phyloP scores from a whole-genome alignment of 1,140 invertebrate species.

The Hyposmocoma kahamanoa region DNA sequence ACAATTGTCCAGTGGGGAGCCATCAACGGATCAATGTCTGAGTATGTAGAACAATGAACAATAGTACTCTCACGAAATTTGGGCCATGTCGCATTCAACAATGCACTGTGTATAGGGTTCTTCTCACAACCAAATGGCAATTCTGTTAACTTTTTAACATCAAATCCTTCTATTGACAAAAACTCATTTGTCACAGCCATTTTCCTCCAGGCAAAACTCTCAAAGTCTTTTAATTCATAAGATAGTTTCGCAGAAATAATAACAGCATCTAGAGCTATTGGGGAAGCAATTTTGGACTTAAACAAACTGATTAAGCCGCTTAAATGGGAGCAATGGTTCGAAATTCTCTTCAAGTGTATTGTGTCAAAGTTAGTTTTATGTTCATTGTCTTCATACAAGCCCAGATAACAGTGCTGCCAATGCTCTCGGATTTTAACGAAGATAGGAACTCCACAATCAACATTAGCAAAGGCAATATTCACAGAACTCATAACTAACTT shows the following conservation, averaged over 20 bases:
- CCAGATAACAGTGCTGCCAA: constrained; percentile 88
- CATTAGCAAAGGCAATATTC: constrained; percentile 88
- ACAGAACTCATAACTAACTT: constrained; percentile 91
- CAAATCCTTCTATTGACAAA: constrained; percentile 78
- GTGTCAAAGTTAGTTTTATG: constrained; percentile 89
- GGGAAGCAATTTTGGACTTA: constrained; percentile 83
- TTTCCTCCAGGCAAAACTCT: constrained; percentile 77
- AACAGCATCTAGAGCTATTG: constrained; percentile 78
- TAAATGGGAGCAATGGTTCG: constrained; percentile 88
- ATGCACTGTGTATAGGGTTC: constrained; percentile 86
- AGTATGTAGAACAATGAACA: constrained; percentile 90
- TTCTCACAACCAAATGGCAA: constrained; percentile 89
- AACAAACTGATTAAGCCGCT: constrained; percentile 86
- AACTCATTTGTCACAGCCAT: constrained; percentile 83
- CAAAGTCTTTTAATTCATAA: constrained; percentile 80
- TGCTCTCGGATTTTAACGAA: constrained; percentile 90
- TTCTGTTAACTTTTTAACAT: constrained; percentile 69
- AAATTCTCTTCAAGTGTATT: constrained; percentile 88
- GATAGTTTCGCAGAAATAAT: constrained; percentile 87
- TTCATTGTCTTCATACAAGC: constrained; percentile 83
- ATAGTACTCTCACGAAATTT: constrained; percentile 89
- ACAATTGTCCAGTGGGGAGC: constrained; percentile 86
- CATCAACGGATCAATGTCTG: constrained; percentile 89
- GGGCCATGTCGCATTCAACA: constrained; percentile 91
- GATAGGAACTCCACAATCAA: constrained; percentile 85